phyloP scores from a whole-genome alignment of 2,797 vertebrate genomes.

The Danio jaintianensis region DNA sequence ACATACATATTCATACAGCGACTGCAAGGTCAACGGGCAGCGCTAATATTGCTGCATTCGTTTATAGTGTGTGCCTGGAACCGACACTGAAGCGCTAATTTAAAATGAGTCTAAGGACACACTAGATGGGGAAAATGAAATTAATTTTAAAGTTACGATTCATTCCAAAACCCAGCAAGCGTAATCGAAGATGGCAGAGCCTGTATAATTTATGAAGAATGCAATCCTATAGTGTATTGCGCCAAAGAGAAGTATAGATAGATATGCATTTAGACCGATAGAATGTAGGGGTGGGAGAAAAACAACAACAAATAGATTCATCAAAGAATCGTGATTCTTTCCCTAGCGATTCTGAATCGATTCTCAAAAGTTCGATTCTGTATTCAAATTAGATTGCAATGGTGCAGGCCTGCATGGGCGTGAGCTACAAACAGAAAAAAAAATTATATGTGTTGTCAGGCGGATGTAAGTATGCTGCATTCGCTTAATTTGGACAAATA shows the following conservation, averaged over 20 bases:
- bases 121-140: constrained; percentile 43
- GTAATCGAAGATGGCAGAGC: background rate
- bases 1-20: constrained; percentile 61
- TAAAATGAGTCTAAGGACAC: constrained; percentile 44
- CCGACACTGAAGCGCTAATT: constrained; percentile 22
- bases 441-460: no score
- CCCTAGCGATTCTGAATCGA: no score
- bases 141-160: background rate
- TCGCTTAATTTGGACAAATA: no score
- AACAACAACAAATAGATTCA: no score
- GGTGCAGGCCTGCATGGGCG: no score
- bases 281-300: no score
- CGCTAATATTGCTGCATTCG: constrained; percentile 51
- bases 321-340: no score
- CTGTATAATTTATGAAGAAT: background rate
- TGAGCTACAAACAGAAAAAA: no score
- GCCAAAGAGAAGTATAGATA: background rate
- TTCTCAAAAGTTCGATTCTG: no score
- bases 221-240: background rate
- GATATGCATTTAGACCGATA: no score
- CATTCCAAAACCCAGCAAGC: background rate
- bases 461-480: no score
- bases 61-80: constrained; percentile 31
- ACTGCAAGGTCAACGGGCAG: constrained; percentile 53
- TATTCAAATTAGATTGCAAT: no score